Conservation (phyloP, 2,797 vertebrate genomes). For the Onychomys arenicola region DNA sequence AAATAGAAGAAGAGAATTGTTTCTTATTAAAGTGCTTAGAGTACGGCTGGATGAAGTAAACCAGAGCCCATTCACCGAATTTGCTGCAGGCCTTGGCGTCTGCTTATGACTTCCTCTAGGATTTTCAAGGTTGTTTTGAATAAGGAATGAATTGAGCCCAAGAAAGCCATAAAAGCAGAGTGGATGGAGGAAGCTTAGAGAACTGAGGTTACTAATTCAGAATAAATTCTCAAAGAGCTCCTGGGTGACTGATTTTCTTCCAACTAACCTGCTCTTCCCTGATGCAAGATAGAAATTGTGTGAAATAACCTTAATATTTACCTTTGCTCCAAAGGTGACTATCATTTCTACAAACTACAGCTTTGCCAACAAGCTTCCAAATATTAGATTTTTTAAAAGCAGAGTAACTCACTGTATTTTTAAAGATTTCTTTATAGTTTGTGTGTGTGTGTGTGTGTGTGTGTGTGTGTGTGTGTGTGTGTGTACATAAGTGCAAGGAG, state of each 20-base stretch:
- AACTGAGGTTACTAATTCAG: conserved; percentile 66
- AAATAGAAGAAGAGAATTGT: conserved; percentile 65
- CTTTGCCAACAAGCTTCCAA: background rate
- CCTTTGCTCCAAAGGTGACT: background rate
- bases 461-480: background rate
- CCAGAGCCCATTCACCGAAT: background rate
- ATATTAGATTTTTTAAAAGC: background rate
- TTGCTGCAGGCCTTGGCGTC: conserved; percentile 6
- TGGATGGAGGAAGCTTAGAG: background rate
- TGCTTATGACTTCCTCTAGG: conserved; percentile 64
- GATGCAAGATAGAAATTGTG: conserved; percentile 21
- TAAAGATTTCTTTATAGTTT: background rate
- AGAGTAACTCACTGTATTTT: background rate
- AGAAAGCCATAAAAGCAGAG: conserved; percentile 66
- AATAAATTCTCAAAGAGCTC: conserved; percentile 61
- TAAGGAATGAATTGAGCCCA: conserved; percentile 64
- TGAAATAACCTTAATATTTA: conserved; percentile 31
- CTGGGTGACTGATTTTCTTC: conserved; percentile 14
- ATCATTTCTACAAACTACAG: background rate
- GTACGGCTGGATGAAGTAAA: conserved; percentile 65
- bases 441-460: background rate
- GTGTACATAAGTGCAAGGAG: background rate
- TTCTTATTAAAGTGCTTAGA: conserved; percentile 63
- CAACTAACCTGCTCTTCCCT: conserved; percentile 35
- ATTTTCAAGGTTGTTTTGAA: conserved; percentile 73